These are phyloP conservation scores for Conopomorpha cramerella DNA, from an alignment of 1,140 invertebrate genomes.

Conservation along the genomic window DNA sequence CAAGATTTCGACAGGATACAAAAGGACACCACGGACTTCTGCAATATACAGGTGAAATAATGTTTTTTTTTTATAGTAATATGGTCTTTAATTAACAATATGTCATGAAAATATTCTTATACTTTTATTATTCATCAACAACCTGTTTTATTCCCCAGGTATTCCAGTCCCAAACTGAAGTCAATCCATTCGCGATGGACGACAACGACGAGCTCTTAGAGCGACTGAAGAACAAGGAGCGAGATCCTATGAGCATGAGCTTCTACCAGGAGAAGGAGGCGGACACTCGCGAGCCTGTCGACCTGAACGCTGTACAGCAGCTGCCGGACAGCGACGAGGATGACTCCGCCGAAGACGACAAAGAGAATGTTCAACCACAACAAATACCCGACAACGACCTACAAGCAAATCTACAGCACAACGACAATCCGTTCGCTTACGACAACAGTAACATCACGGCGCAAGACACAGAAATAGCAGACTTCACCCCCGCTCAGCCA, in stretches of 20 bases:
- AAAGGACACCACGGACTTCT: constrained; percentile 58
- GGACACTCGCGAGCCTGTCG: constrained; percentile 57
- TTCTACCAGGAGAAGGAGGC: constrained; percentile 68
- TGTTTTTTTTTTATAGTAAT: constrained; percentile 1
- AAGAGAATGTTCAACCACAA: constrained; percentile 37
- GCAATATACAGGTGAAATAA: constrained; percentile 47
- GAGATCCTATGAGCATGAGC: constrained; percentile 72
- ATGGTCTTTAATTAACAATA: constrained; percentile 1
- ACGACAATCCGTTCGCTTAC: constrained; percentile 33
- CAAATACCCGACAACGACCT: constrained; percentile 20
- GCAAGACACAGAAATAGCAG: constrained; percentile 30
- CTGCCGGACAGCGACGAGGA: constrained; percentile 64
- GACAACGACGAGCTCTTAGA: constrained; percentile 52
- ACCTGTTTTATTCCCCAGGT: no score
- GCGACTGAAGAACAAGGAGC: constrained; percentile 58
- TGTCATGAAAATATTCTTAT: no score
- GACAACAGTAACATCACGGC: constrained; percentile 27
- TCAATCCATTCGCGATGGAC: constrained; percentile 41
- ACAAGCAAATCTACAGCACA: constrained; percentile 14
- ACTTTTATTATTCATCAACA: no score
- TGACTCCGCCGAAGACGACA: constrained; percentile 28
- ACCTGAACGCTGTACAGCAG: constrained; percentile 68
- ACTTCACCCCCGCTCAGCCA: constrained; percentile 23
- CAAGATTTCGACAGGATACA: constrained; percentile 57
- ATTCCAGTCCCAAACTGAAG: constrained; percentile 41